Evolutionary conservation across 2,113 vertebrate genomes (phyloP), one percentile per base, ranked within the genome.

Genomic region (Apodemus speciosus): DNA sequence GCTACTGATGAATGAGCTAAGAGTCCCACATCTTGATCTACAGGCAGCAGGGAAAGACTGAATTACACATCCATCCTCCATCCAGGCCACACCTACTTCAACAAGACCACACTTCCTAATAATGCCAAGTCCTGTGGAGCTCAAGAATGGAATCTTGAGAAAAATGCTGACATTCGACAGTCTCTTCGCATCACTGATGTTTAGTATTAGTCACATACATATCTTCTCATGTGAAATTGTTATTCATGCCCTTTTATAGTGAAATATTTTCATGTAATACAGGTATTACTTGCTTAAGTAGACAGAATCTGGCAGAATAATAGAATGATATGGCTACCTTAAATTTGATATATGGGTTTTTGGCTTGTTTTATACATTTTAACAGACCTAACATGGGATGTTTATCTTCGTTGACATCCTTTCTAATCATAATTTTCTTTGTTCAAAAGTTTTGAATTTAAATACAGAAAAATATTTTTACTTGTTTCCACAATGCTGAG

Each of bases 371-470:
- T 15, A 85, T 87, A 20, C 66, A 66, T 32, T 49, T 9, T 85
- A 14, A 35, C 9, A 49, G 9, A 66, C 9, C 10, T 66, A 85
- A 49, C 46, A 51, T 49, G 20, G 27, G 14, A 71, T 73, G 1
- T 21, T 51, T 76, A 68, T 35, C 53, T 16, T 21, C 11, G n/a
- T 3, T 88, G 56, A 51, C 2, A 9, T 56, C 51, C 13, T 83
- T 86, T 89, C 64, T 76, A 51, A 51, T 89, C 4, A 1, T 89
- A 71, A 53, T 80, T 87, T 92, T 89, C 25, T 89, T 66, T 53
- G 5, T 80, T 75, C 0, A 53, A 84, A 80, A 66, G 0, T 1
- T 73, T 84, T 85, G 15, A n/a, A 25, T 62, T 83, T 49, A 56
- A 66, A 69, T 30, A n/a, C 4, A 49, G 20, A 30, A 56, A 91